A percentile compares a stretch with the other conserved stretches of the same genome.
Evolutionary conservation across 1,140 invertebrate genomes (phyloP).

Genomic region (Elysia chlorotica): DNA sequence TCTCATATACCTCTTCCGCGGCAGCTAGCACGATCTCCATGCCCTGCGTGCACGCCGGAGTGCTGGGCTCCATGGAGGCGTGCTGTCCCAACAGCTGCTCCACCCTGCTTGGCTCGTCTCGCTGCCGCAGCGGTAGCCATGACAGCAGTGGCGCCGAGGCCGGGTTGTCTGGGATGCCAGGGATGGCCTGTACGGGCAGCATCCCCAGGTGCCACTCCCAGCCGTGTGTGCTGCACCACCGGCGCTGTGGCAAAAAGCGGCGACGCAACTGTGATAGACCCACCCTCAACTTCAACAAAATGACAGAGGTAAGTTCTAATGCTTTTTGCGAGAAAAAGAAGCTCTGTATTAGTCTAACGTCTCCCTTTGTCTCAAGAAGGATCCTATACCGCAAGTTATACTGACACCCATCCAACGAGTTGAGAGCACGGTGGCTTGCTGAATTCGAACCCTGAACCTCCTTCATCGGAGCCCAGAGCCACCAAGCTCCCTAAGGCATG

Average conservation of each 20-base stretch:
- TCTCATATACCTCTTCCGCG: conserved; percentile 34
- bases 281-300: conserved; percentile 53
- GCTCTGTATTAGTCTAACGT: no score
- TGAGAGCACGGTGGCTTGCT: no score
- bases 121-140: conserved; percentile 6
- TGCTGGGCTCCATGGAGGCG: not conserved
- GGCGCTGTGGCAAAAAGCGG: conserved; percentile 50
- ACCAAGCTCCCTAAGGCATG: no score
- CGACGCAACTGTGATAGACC: conserved; percentile 49
- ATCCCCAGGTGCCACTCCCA: conserved; percentile 56
- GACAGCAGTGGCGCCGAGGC: not conserved
- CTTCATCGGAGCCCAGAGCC: no score
- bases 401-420: no score
- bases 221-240: conserved; percentile 54
- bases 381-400: no score
- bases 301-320: conserved; percentile 51
- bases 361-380: no score
- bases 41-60: conserved; percentile 29
- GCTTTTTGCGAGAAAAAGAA: no score
- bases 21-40: conserved; percentile 27
- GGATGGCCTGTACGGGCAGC: not conserved
- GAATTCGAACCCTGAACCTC: no score
- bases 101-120: no score
- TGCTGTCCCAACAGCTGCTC: no score
- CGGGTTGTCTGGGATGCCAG: not conserved